phyloP scores from a whole-genome alignment of 1,140 invertebrate species.

The Asobara japonica region DNA sequence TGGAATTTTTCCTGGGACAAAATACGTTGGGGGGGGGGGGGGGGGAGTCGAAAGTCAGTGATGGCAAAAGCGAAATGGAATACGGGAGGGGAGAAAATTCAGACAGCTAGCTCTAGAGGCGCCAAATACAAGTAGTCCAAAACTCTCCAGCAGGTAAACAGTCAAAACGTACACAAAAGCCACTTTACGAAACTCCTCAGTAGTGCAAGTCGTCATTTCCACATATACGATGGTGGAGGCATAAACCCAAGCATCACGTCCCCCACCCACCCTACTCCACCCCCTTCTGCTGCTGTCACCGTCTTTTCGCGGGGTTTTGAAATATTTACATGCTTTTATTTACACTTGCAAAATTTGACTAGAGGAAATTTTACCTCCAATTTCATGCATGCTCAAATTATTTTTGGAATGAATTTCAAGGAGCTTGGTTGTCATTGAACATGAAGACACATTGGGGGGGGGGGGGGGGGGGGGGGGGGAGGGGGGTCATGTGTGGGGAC shows the following conservation, averaged over 20 bases:
- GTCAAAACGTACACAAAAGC: conserved; percentile 11
- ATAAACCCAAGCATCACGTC: background rate
- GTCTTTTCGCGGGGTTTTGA: background rate
- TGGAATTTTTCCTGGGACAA: background rate
- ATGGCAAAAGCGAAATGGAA: background rate
- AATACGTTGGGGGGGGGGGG: no score
- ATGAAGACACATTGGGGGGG: no score
- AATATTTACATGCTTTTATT: conserved; percentile 4
- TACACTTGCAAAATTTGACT: background rate
- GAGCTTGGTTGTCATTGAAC: background rate
- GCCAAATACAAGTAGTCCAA: conserved; percentile 6
- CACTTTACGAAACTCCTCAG: conserved; percentile 11
- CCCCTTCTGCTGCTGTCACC: background rate
- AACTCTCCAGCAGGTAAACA: conserved; percentile 8
- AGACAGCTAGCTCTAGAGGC: background rate
- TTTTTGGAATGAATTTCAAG: background rate
- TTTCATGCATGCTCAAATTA: background rate
- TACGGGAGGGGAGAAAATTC: background rate
- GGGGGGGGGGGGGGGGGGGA: no score
- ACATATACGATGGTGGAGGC: background rate
- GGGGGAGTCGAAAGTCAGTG: background rate
- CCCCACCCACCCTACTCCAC: background rate
- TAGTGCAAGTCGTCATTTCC: background rate
- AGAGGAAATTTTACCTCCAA: background rate
- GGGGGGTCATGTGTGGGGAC: no score